Evolutionary conservation across 1,140 invertebrate genomes (phyloP).

Genomic region (Diachasmimorpha longicaudata): DNA sequence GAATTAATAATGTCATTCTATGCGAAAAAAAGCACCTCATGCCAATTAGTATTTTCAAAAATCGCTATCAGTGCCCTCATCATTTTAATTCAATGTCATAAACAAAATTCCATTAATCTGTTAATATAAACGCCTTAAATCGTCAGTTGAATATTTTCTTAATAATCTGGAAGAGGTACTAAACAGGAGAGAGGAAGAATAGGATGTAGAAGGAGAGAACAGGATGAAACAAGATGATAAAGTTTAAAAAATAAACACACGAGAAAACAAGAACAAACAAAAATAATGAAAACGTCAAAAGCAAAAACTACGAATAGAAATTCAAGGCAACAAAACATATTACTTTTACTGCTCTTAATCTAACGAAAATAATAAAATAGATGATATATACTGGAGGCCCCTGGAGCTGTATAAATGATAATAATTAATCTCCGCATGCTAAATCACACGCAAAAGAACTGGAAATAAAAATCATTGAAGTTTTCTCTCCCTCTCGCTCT

Average conservation of each 20-base stretch:
- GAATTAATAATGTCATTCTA: not conserved
- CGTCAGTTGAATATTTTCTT: not conserved
- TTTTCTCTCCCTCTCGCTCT: not conserved
- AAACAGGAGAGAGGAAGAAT: not conserved
- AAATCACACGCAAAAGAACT: slow-evolving; percentile 16
- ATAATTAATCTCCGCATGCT: not conserved
- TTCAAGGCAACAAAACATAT: not conserved
- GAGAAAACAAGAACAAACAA: not conserved
- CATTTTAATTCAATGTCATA: not conserved
- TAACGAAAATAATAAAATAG: not conserved
- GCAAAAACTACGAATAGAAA: not conserved
- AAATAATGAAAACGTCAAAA: slow-evolving; percentile 4
- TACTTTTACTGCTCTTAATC: not conserved
- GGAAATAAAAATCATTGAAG: not conserved
- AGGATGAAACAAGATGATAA: not conserved
- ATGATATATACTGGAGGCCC: not conserved
- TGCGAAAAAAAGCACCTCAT: not conserved
- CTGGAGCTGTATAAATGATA: not conserved
- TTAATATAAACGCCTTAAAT: slow-evolving; percentile 5
- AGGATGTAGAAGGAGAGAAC: not conserved
- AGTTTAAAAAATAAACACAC: not conserved
- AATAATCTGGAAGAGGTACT: not conserved
- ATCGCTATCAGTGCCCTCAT: not conserved
- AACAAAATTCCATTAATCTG: not conserved
- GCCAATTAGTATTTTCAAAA: slow-evolving; percentile 6